These are phyloP conservation scores for Branchipolynoe longqiensis DNA, from an alignment of 2,888 invertebrate species.

Conservation along the genomic window DNA sequence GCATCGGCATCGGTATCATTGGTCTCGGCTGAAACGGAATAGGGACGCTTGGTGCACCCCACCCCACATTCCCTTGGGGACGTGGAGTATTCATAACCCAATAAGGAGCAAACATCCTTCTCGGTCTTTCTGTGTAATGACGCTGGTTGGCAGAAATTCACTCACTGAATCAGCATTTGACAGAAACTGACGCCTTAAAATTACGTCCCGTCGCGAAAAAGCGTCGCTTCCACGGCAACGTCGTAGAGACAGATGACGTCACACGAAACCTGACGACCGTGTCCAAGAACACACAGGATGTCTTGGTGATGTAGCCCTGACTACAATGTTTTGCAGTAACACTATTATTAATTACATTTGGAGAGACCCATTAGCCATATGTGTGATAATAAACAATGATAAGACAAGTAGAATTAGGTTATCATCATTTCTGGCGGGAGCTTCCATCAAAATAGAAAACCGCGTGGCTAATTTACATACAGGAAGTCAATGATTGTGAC, in stretches of 20 bases:
- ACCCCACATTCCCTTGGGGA: neutral
- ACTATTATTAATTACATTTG: neutral
- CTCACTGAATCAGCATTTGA: neutral
- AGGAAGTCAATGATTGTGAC: neutral
- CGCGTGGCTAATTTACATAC: slow-evolving; percentile 54
- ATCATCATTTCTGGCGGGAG: neutral
- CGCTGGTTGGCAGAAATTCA: no score
- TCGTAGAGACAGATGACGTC: slow-evolving; percentile 21
- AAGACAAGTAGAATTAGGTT: neutral
- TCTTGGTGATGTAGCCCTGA: slow-evolving; percentile 8
- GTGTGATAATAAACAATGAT: neutral
- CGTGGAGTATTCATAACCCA: neutral
- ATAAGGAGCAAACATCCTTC: neutral
- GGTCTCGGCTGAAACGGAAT: slow-evolving; percentile 17
- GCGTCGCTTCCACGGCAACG: neutral
- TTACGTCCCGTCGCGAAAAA: neutral
- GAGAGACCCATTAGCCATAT: no score
- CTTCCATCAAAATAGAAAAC: slow-evolving; percentile 3
- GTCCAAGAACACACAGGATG: neutral
- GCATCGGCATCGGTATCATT: neutral
- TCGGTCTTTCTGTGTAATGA: neutral
- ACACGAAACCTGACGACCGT: slow-evolving; percentile 7
- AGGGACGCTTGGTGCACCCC: slow-evolving; percentile 2
- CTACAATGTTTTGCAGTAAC: neutral
- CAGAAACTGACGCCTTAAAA: neutral